Evolutionary conservation across 2,113 vertebrate genomes (phyloP).

Genomic region (Carollia perspicillata): DNA sequence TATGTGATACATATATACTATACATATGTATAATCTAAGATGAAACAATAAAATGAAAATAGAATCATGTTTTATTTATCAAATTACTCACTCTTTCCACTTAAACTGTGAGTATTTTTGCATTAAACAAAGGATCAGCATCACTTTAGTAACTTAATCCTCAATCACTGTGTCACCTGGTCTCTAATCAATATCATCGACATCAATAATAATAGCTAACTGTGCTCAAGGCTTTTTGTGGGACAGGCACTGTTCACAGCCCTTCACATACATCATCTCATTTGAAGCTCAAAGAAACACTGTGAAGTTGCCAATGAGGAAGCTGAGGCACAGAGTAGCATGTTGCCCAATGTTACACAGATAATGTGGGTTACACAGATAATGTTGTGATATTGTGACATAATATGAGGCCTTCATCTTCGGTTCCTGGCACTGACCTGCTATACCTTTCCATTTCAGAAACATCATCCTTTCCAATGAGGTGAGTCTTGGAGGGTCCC

Average conservation of each 20-base stretch:
- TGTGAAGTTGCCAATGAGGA: neutral
- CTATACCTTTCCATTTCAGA: neutral
- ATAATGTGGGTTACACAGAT: fast-evolving
- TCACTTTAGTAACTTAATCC: neutral
- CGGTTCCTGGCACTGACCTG: neutral
- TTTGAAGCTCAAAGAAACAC: neutral
- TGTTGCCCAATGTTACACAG: fast-evolving
- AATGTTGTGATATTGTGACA: neutral
- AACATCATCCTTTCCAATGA: neutral
- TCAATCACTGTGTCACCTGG: fast-evolving
- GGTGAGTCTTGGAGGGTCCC: neutral
- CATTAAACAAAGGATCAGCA: neutral
- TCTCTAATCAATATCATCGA: fast-evolving
- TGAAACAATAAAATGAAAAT: neutral
- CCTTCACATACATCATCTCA: fast-evolving
- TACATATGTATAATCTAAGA: neutral
- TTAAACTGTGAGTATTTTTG: neutral
- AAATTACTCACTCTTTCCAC: neutral
- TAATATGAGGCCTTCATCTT: no score
- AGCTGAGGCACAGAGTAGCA: neutral
- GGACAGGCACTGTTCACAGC: fast-evolving
- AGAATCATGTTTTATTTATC: neutral
- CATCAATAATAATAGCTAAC: fast-evolving
- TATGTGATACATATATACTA: neutral
- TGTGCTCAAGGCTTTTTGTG: no score